Percentiles rank a stretch among this genome's conserved stretches.
Conservation (phyloP, 2,113 vertebrate genomes). For the Porphyrio hochstetteri region DNA sequence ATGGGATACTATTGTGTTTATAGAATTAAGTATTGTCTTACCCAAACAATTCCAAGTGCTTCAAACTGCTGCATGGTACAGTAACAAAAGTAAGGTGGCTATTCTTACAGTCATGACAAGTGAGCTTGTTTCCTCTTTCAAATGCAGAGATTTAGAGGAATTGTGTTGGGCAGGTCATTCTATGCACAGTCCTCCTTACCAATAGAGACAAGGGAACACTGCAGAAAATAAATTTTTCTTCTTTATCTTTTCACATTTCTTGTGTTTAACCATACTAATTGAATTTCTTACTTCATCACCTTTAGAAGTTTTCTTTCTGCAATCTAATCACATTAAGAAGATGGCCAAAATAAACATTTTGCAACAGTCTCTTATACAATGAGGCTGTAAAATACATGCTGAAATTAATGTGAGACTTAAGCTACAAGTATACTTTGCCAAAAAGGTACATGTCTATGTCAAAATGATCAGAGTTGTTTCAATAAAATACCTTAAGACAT, state of each 20-base stretch:
- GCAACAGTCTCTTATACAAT: background rate
- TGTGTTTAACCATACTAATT: background rate
- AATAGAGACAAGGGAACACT: background rate
- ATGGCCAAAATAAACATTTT: background rate
- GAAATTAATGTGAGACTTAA: background rate
- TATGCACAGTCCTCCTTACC: background rate
- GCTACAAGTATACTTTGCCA: background rate
- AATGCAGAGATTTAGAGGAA: background rate
- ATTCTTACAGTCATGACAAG: background rate
- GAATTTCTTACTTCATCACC: background rate
- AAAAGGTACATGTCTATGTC: background rate
- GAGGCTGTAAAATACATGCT: background rate
- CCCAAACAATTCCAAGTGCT: background rate
- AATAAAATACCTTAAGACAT: background rate
- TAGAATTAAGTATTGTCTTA: background rate
- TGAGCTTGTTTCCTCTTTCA: background rate
- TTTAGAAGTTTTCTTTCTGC: background rate
- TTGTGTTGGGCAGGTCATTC: background rate
- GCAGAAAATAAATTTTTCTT: background rate
- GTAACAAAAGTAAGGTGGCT: background rate
- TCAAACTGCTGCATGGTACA: background rate
- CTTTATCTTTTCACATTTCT: background rate
- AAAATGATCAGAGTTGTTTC: background rate
- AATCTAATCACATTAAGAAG: background rate
- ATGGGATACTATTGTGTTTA: background rate